Conservation (phyloP, 2,888 invertebrate species). For the Standfussiana lucernea region DNA sequence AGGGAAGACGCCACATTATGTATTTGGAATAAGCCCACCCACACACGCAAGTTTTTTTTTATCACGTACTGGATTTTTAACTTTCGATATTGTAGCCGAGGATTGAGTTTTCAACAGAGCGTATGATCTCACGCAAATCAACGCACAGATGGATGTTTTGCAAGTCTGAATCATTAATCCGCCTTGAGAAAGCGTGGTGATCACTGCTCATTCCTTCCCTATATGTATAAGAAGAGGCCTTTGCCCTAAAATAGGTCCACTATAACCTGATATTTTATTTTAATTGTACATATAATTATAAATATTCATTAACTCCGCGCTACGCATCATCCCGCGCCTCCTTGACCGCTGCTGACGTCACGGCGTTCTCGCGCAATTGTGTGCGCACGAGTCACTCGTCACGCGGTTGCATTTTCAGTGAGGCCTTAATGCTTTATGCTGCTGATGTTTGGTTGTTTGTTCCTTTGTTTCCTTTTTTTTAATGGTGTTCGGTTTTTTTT, state of each 20-base stretch:
- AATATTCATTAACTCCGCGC: not conserved
- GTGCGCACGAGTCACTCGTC: conserved; percentile 56
- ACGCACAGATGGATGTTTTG: not conserved
- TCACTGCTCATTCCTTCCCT: not conserved
- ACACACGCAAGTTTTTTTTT: not conserved
- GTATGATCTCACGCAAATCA: not conserved
- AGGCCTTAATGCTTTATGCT: conserved; percentile 2
- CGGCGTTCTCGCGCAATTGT: conserved; percentile 49
- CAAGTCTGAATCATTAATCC: not conserved
- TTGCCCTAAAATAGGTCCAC: not conserved
- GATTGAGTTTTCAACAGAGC: not conserved
- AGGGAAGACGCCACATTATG: not conserved
- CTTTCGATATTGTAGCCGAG: not conserved
- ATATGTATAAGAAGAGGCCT: not conserved
- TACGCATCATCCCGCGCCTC: conserved; percentile 24
- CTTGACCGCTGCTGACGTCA: conserved; percentile 59
- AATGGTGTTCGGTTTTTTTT: not conserved
- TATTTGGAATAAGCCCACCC: not conserved
- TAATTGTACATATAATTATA: not conserved
- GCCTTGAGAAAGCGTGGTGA: not conserved
- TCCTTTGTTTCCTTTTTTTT: not conserved
- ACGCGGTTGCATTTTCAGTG: conserved; percentile 28
- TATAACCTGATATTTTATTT: not conserved
- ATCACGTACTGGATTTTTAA: not conserved
- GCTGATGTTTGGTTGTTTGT: not conserved